These are phyloP conservation scores for Diabrotica undecimpunctata DNA, from an alignment of 1,140 invertebrate genomes.

Conservation along the genomic window DNA sequence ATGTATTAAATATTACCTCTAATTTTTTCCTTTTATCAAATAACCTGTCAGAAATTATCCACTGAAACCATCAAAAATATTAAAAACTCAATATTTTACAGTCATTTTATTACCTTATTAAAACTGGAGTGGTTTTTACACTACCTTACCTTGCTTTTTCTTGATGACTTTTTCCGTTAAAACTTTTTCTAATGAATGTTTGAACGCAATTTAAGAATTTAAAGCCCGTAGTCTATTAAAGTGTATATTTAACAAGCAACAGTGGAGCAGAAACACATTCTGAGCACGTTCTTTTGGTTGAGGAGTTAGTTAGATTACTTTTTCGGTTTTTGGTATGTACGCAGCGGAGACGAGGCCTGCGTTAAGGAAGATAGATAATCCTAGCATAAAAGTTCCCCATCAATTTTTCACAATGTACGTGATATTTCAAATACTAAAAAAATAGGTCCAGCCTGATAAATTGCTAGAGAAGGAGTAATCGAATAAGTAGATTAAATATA, in stretches of 20 bases:
- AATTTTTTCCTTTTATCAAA: too few species aligned
- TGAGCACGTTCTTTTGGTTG: neutral
- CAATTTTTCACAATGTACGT: slow-evolving; percentile 2
- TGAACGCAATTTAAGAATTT: neutral
- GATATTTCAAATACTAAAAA: slow-evolving; percentile 1
- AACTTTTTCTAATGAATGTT: too few species aligned
- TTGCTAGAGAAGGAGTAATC: neutral
- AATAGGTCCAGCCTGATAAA: slow-evolving; percentile 2
- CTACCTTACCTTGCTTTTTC: too few species aligned
- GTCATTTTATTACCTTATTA: too few species aligned
- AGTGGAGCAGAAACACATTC: neutral
- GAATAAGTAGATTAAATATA: neutral
- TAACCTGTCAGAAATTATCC: too few species aligned
- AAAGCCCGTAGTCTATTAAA: neutral
- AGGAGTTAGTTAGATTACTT: slow-evolving; percentile 1
- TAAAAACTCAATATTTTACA: too few species aligned
- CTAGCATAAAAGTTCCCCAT: slow-evolving; percentile 2
- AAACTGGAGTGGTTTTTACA: too few species aligned
- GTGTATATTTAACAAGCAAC: neutral
- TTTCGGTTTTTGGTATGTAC: neutral
- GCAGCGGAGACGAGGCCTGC: neutral
- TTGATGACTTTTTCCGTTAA: too few species aligned
- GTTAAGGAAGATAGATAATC: slow-evolving; percentile 2
- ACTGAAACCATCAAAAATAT: too few species aligned
- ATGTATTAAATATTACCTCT: too few species aligned